Conservation (phyloP, 2,888 invertebrate genomes). For the Morinoia aosen region DNA sequence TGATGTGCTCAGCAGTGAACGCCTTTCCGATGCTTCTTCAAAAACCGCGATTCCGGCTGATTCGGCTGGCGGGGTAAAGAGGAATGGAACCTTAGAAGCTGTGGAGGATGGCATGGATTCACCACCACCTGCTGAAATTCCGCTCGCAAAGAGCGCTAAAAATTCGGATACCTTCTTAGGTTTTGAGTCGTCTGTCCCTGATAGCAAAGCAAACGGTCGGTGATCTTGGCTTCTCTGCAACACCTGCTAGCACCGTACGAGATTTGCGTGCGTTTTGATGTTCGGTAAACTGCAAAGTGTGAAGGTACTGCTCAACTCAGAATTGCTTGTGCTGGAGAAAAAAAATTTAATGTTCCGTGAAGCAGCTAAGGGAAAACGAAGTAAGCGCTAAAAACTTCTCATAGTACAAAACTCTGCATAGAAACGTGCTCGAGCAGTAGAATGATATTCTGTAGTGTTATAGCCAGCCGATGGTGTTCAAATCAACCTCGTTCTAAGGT, state of each 20-base stretch:
- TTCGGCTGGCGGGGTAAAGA: neutral
- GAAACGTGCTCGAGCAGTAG: neutral
- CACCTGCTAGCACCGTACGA: neutral
- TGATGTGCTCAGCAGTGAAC: neutral
- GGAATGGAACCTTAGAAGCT: slow-evolving; percentile 18
- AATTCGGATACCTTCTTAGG: neutral
- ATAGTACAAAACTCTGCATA: neutral
- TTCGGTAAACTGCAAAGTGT: neutral
- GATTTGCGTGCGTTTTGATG: neutral
- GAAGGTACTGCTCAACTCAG: neutral
- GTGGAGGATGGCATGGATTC: neutral
- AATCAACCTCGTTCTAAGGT: neutral
- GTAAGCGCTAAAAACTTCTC: neutral
- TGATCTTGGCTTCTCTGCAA: neutral
- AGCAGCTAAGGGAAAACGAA: neutral
- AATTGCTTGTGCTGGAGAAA: neutral
- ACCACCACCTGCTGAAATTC: neutral
- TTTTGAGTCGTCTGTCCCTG: slow-evolving; percentile 9
- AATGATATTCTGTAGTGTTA: neutral
- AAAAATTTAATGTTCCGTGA: neutral
- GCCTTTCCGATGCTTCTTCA: neutral
- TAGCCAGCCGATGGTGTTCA: neutral
- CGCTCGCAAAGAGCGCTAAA: neutral
- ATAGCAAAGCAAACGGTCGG: neutral
- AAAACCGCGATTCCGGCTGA: neutral